Percentiles rank a stretch among this genome's conserved stretches.
Conservation (phyloP, 2,888 invertebrate genomes). For the Sinotaia quadrata region DNA sequence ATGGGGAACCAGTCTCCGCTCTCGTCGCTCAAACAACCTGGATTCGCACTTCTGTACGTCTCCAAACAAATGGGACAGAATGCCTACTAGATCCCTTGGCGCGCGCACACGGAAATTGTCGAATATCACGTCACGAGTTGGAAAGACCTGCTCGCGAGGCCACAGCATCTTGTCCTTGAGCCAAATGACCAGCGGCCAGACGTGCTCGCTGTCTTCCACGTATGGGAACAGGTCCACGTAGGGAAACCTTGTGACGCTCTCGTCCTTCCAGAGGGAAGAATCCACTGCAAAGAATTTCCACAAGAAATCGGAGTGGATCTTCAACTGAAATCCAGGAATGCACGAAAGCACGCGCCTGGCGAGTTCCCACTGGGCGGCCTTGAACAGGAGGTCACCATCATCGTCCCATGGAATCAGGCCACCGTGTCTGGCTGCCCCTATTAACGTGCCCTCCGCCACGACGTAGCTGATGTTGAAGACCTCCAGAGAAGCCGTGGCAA, state of each 20-base stretch:
- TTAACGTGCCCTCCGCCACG: constrained; percentile 33
- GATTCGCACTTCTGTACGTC: constrained; percentile 31
- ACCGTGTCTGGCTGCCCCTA: constrained; percentile 33
- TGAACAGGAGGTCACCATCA: constrained; percentile 34
- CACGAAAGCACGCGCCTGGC: constrained; percentile 35
- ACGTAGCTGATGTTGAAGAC: constrained; percentile 36
- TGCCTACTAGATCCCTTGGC: constrained; percentile 2
- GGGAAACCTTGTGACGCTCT: constrained; percentile 29
- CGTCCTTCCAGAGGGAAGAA: constrained; percentile 32
- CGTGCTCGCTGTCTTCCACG: constrained; percentile 29
- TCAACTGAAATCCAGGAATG: constrained; percentile 27
- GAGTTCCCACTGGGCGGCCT: constrained; percentile 29
- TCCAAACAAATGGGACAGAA: constrained; percentile 18
- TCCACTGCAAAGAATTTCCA: constrained; percentile 34
- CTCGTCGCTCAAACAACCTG: constrained; percentile 31
- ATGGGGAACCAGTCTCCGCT: constrained; percentile 17
- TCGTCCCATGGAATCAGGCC: constrained; percentile 37
- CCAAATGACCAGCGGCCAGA: constrained; percentile 39
- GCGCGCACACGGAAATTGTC: constrained; percentile 20
- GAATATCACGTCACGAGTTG: constrained; percentile 8
- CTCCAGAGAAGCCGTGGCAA: constrained; percentile 27
- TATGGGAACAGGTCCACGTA: constrained; percentile 36
- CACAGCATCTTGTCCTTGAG: constrained; percentile 32
- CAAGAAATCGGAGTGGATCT: constrained; percentile 37
- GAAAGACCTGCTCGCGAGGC: constrained; percentile 21